Percentiles rank a stretch among this genome's conserved stretches.
Conservation (phyloP, 2,113 vertebrate genomes). For the Neopipo cinnamomea region DNA sequence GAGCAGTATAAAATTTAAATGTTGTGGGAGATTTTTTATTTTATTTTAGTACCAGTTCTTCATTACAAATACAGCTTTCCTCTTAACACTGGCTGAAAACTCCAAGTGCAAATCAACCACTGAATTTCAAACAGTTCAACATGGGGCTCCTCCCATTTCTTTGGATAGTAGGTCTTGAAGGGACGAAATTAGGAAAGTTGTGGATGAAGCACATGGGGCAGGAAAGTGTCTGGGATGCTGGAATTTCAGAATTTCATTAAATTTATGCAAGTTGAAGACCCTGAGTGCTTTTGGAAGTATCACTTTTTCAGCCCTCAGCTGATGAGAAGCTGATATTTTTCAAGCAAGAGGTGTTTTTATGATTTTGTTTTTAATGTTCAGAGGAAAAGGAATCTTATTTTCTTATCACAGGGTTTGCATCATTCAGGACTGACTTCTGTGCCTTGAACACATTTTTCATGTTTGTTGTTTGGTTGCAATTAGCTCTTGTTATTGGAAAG, state of each 20-base stretch:
- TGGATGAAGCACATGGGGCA: background rate
- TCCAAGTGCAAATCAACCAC: accelerated
- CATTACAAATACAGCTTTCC: background rate
- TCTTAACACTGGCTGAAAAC: background rate
- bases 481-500: background rate
- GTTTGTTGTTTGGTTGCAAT: background rate
- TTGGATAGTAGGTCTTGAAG: background rate
- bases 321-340: background rate
- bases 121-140: background rate
- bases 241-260: background rate
- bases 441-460: background rate
- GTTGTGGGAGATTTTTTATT: background rate
- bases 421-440: background rate
- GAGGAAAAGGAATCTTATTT: background rate
- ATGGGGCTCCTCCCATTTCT: background rate
- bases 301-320: background rate
- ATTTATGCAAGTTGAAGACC: background rate
- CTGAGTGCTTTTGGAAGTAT: background rate
- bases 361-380: background rate
- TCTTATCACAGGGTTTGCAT: background rate
- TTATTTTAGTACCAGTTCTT: background rate
- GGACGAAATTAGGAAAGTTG: background rate
- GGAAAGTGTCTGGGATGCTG: background rate
- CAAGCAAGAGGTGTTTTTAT: background rate
- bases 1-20: background rate